Evolutionary conservation across 2,113 vertebrate genomes (phyloP), one percentile per base, ranked within the genome.

Genomic region (Tiliqua scincoides): DNA sequence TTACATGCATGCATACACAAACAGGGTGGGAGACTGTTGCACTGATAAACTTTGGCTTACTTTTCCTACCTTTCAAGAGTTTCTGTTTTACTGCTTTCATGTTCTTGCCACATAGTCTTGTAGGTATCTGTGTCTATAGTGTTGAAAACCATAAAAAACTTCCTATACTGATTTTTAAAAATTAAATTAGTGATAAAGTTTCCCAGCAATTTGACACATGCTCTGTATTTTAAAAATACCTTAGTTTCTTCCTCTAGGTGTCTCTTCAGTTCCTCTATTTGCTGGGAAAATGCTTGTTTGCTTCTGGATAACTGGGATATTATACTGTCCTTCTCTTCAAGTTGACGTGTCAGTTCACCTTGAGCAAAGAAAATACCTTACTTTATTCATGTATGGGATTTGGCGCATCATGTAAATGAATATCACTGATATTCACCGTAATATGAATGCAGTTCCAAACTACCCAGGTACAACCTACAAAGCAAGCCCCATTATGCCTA

Each of bases 241-340:
- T 97, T 96, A 23, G 87, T 92, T 85, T 97, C 97, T 82, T 97
- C 97, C 48, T 97, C 97, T 25, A 97, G 10, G 15, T 97, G 96
- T 71, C 96, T 96, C 92, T 95, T 97, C 67, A 97, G 93, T 74
- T 97, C 96, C 84, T 97, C 96, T 8, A 90, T 91, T 83, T 97
- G 96, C 71, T 96, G 95, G 63, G 94, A 93, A 76, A 95, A 95
- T 12, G 95, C 94, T 79, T 96, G 96, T 82, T 97, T 97, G 80
- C 93, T 93, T 82, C 96, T 94, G 63, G 94, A 95, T 77, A 97
- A 91, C 0, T 97, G 97, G 15, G 96, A 86, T 2, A 95, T 93
- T 3, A 94, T 27, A 2, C 91, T 90, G 63, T 97, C 97, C 82
- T 95, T 97, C 77, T 97, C 97, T 75, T 96, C 93, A 18, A 97